Evolutionary conservation across 2,888 invertebrate genomes (phyloP), one percentile per base, ranked within the genome.

Genomic region (Pristionchus maxplancki): DNA sequence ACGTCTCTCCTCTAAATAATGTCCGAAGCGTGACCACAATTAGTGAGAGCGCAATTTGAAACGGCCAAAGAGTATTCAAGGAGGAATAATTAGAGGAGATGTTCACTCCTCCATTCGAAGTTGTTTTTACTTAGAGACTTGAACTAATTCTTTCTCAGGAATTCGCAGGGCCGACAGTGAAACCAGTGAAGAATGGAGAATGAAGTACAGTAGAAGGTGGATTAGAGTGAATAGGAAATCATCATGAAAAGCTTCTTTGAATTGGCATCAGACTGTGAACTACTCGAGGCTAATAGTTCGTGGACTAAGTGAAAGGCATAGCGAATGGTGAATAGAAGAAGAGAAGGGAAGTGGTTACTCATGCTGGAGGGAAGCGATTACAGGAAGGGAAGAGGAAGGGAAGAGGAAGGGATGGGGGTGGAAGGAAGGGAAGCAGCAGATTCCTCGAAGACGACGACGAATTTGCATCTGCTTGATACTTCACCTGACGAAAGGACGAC

Each of bases 281-380:
- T 11, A 44, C 8, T 44, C 6, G 44, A 44, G 24, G n/a, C 9
- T 58, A 58, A n/a, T n/a, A 58, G 58, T 58, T 6, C 24, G n/a
- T n/a, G 58, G n/a, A 58, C 58, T 58, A 31, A 31, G 67, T 67
- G 67, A 31, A 67, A 67, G 67, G 67, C 67, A 20, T 67, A n/a
- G 28, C 40, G 74, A 74, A 40, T 74, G 74, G 58, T 44, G 44
- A 34, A 64, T 31, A 13, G 67, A 44, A 44, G 44, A 48, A 44
- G 78, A 78, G 78, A 78, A n/a, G 13, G 78, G 78, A 78, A 78
- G 78, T 78, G 78, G 78, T 78, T 78, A 78, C 48, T 78, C 78
- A 78, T 48, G 44, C 78, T 78, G 71, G 71, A 71, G 71, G 24
- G 62, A 71, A 44, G 28, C 78, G n/a, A 78, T 78, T 78, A 78